Evolutionary conservation across 2,113 vertebrate genomes (phyloP), one percentile per base, ranked within the genome.

Genomic region (Petrocephalus microphthalmus): DNA sequence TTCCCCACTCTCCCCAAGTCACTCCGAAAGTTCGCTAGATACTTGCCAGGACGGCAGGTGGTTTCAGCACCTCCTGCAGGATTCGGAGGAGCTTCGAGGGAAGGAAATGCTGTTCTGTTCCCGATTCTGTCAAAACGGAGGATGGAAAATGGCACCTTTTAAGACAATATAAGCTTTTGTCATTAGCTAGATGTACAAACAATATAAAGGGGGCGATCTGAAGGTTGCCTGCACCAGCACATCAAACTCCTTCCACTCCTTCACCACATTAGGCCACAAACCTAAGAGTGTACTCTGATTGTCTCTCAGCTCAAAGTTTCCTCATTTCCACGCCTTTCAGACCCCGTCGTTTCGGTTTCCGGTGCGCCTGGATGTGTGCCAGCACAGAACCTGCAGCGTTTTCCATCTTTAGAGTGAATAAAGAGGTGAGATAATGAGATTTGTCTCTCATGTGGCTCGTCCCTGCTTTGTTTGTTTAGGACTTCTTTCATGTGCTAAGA

Each of bases 341-440:
- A 37, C 37, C 71, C 33, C 7, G 71, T 42, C 37, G 71, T 78
- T 42, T 67, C 37, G 33, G 29, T 42, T 78, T 78, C 71, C 17
- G 71, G 33, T 42, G 67, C 1, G 71, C 29, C 71, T 78, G 71
- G 37, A 78, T 42, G 7, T 42, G 17, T 78, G 71, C 71, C 71
- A 78, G 71, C 17, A 2, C 33, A 42, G 71, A 37, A 42, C 71
- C 29, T 78, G 71, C 33, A 37, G 71, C 33, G 71, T 19, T 78
- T 78, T 78, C 33, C 71, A 78, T 78, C 71, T 78, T 78, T 78
- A 78, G 33, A 78, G 71, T 37, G 33, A 78, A 37, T 78, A 78
- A 78, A 78, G 71, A 78, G 71, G 71, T 83, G 81, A 83, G 81
- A 85, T 85, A 54, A 85, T 85, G 51, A 85, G 84, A 85, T 85